These are phyloP conservation scores for Macrobrachium nipponense DNA, from an alignment of 1,140 invertebrate genomes.

Conservation along the genomic window DNA sequence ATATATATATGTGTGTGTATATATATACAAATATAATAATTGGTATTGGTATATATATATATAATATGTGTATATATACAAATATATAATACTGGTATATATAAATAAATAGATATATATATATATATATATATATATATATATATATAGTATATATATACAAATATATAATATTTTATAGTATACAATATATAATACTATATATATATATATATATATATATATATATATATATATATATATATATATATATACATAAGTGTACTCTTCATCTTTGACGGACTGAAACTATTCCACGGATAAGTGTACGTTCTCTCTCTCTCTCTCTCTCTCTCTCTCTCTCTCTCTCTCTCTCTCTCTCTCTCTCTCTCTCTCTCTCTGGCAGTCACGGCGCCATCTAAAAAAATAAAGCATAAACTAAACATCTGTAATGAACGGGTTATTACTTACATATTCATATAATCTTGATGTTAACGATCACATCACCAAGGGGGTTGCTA, in stretches of 20 bases:
- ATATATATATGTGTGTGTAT: constrained; percentile 9
- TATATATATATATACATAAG: background rate
- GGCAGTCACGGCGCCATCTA: too few relatives aligned
- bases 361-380: too few relatives aligned
- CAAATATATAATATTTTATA: too few relatives aligned
- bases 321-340: too few relatives aligned
- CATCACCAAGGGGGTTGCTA: too few relatives aligned
- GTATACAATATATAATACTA: constrained; percentile 11
- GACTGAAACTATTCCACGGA: background rate
- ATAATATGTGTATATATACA: background rate
- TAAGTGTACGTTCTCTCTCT: background rate
- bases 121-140: constrained; percentile 14
- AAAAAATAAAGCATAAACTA: too few relatives aligned
- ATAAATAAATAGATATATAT: background rate
- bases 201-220: background rate
- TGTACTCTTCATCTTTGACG: background rate
- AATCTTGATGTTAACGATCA: too few relatives aligned
- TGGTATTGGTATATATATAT: too few relatives aligned
- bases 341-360: too few relatives aligned
- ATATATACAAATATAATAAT: constrained; percentile 2
- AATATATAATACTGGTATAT: background rate
- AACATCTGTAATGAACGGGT: too few relatives aligned
- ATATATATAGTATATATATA: constrained; percentile 11
- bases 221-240: constrained; percentile 5
- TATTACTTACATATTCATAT: too few relatives aligned